Base-by-base conservation (phyloP, 2,113 vertebrate genomes). In the Elgaria multicarinata region DNA sequence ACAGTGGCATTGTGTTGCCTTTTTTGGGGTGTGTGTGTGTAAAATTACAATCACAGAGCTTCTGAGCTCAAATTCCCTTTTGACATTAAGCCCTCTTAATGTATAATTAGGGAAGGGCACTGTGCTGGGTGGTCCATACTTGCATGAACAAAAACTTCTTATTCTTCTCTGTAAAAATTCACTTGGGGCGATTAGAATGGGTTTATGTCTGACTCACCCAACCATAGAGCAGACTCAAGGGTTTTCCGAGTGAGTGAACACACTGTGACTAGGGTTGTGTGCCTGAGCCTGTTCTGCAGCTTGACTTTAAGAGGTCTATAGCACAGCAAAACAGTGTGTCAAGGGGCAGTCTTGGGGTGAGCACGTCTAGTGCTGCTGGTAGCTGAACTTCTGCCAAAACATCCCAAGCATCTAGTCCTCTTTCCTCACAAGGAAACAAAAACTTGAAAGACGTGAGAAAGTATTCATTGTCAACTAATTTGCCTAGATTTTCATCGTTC, bases 191-290 rank as follows among this genome's bases (percentile, higher is more conserved):
- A 76, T 36, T 89, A 71, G 79, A 64, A 64, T 75, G 39, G 20
- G 36, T 83, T 75, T 66, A 46, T 46, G 58, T 64, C 28, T 74
- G 87, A 89, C 58, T 89, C 87, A 89, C 72, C 55, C 87, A 76
- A n/a, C 79, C 31, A 12, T 83, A 64, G 3, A 22, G 55, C 20
- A 66, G 55, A 14, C 50, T 75, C 20, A 74, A 83, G 58, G 20
- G 42, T 39, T 80, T 87, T 44, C 77, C 55, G n/a, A 55, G 20
- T 31, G 80, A 50, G 58, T 16, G 66, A 83, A 50, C 62, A 78
- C 33, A 46, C 33, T 67, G 42, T 53, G 31, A 46, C 74, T 78
- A 66, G 39, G 55, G 12, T n/a, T 50, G 20, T 79, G 31, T 78
- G 75, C 36, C 55, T 62, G 14, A 75, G 53, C 71, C 53, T 76